These are phyloP conservation scores for Drosophila eohydei DNA, from an alignment of 2,888 invertebrate species.

Conservation along the genomic window DNA sequence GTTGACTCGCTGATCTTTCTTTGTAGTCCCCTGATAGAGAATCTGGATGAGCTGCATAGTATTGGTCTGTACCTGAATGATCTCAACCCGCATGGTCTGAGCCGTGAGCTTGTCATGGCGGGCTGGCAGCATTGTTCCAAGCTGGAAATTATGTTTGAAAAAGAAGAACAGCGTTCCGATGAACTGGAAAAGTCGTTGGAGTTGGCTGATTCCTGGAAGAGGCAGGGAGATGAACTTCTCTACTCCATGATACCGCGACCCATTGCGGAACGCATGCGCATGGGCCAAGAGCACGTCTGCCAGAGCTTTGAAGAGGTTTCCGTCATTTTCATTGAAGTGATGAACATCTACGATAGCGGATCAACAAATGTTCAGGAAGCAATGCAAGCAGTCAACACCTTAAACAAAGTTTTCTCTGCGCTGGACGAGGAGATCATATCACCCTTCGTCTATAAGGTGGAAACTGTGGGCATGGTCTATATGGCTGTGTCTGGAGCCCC, in stretches of 20 bases:
- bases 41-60: conserved; percentile 92
- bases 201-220: conserved; percentile 93
- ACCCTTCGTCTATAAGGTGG: conserved; percentile 96
- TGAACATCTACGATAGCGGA: conserved; percentile 82
- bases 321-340: conserved; percentile 83
- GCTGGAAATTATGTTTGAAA: conserved; percentile 92
- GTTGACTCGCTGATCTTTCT: conserved; percentile 93
- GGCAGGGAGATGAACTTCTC: conserved; percentile 92
- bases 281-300: conserved; percentile 92
- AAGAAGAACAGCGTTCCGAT: conserved; percentile 91
- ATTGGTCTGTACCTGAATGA: conserved; percentile 93
- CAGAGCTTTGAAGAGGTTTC: conserved; percentile 87
- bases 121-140: conserved; percentile 94
- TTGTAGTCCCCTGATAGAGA: conserved; percentile 95
- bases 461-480: conserved; percentile 95
- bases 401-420: conserved; percentile 94
- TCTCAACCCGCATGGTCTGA: conserved; percentile 94
- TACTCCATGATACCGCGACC: conserved; percentile 97
- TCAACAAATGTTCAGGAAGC: conserved; percentile 86
- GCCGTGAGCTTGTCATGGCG: conserved; percentile 92
- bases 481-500: conserved; percentile 97
- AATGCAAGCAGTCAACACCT: conserved; percentile 92
- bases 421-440: conserved; percentile 94
- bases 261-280: conserved; percentile 92
- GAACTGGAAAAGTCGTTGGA: conserved; percentile 92